These are phyloP conservation scores for Arrhamphus sclerolepis DNA, from an alignment of 2,797 vertebrate species.

Conservation along the genomic window DNA sequence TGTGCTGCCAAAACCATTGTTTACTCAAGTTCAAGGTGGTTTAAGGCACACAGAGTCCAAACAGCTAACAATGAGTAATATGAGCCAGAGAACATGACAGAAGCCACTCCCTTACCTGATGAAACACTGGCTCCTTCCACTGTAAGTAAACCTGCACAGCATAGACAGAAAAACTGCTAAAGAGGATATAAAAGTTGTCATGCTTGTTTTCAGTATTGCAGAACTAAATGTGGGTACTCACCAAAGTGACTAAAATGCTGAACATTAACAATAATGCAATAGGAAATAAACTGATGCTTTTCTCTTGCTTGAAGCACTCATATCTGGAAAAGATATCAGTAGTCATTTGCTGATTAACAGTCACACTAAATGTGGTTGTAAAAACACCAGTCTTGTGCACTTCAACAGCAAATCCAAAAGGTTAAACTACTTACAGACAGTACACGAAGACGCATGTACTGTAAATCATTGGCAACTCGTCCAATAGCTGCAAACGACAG, in stretches of 20 bases:
- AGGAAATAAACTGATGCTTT: constrained; percentile 86
- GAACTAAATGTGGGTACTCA: constrained; percentile 77
- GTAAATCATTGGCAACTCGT: constrained; percentile 99
- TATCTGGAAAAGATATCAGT: constrained; percentile 84
- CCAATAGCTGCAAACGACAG: constrained; percentile 87
- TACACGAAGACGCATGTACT: constrained; percentile 97
- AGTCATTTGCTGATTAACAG: too few relatives aligned
- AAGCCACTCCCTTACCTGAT: constrained; percentile 88
- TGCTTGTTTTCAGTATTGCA: neutral
- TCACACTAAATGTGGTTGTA: neutral
- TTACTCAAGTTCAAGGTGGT: constrained; percentile 36
- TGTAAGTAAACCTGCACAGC: constrained; percentile 88
- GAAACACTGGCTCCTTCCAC: constrained; percentile 97
- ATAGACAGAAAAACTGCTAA: constrained; percentile 44
- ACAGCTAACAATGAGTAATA: constrained; percentile 50
- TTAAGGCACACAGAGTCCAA: constrained; percentile 31
- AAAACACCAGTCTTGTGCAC: neutral
- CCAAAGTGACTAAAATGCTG: constrained; percentile 91
- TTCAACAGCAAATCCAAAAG: constrained; percentile 16
- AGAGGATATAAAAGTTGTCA: neutral
- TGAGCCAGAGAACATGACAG: constrained; percentile 5
- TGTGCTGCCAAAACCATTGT: constrained; percentile 14
- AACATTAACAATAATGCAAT: constrained; percentile 87
- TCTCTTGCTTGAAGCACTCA: constrained; percentile 95
- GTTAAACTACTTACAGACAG: constrained; percentile 91